These are phyloP conservation scores for Oikopleura dioica DNA, from an alignment of 23 tunicate species.

Conservation along the genomic window DNA sequence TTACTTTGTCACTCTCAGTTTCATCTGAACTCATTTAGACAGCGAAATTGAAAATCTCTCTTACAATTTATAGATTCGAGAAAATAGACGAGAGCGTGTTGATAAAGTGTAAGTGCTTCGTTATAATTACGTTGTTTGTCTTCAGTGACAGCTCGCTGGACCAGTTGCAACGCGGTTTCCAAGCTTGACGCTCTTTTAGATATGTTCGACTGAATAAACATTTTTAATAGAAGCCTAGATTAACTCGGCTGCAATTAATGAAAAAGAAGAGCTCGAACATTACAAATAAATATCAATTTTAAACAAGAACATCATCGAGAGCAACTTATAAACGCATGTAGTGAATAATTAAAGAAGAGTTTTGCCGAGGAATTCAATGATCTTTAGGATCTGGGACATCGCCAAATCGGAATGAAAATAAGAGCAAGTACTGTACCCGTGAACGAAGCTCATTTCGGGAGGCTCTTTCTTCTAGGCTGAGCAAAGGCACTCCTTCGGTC, in stretches of 20 bases:
- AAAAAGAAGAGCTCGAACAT: no score
- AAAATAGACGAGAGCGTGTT: constrained; percentile 42
- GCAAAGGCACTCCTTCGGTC: constrained; percentile 27
- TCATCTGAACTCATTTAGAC: constrained; percentile 49
- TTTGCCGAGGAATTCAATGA: no score
- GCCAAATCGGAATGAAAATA: no score
- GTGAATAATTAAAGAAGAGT: no score
- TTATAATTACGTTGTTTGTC: constrained; percentile 27
- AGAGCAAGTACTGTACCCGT: not conserved
- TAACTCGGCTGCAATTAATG: no score
- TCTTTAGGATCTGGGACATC: no score
- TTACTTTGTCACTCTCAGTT: constrained; percentile 33
- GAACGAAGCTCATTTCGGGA: not conserved
- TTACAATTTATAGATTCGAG: constrained; percentile 41
- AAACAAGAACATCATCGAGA: no score
- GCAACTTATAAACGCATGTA: no score
- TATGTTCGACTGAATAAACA: not conserved
- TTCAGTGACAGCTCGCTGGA: constrained; percentile 41
- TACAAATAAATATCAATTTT: no score
- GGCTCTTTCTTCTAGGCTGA: constrained; percentile 5
- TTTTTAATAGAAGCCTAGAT: no score
- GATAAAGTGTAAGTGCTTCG: constrained; percentile 38
- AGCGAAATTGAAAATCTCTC: no score
- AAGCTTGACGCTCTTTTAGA: constrained; percentile 9
- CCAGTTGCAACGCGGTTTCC: constrained; percentile 40